A percentile compares a stretch with the other conserved stretches of the same genome.
These are phyloP conservation scores for Tapirus indicus DNA, from an alignment of 2,797 vertebrate genomes.

Conservation along the genomic window DNA sequence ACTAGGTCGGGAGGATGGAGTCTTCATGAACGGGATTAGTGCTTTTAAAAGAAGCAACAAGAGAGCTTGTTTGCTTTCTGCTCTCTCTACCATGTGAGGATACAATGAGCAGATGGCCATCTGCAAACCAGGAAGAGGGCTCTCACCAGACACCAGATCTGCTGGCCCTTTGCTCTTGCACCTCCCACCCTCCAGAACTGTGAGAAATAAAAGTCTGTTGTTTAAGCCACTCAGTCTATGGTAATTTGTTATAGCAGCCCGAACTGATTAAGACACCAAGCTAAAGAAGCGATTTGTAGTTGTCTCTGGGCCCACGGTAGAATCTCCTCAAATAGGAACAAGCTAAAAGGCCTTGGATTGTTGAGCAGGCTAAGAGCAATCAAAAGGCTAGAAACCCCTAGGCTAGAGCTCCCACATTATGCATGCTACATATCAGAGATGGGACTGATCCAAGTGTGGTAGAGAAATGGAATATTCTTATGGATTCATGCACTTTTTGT, in stretches of 20 bases:
- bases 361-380: not conserved
- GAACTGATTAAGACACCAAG: not conserved
- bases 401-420: not conserved
- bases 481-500: accelerated
- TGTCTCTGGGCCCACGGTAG: not conserved
- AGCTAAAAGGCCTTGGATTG: not conserved
- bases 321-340: not conserved
- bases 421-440: not conserved
- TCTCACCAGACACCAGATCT: not conserved
- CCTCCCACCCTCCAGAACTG: not conserved
- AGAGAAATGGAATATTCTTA: not conserved
- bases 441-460: not conserved
- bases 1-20: not conserved
- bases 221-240: not conserved
- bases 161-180: not conserved
- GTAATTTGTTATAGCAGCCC: not conserved
- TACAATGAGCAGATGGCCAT: not conserved
- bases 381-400: not conserved
- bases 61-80: not conserved
- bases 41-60: not conserved
- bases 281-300: not conserved
- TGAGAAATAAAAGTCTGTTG: not conserved
- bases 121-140: not conserved
- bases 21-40: not conserved
- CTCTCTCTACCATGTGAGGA: not conserved